These are phyloP conservation scores for Grantiella picta DNA, from an alignment of 2,113 vertebrate species.

Conservation along the genomic window DNA sequence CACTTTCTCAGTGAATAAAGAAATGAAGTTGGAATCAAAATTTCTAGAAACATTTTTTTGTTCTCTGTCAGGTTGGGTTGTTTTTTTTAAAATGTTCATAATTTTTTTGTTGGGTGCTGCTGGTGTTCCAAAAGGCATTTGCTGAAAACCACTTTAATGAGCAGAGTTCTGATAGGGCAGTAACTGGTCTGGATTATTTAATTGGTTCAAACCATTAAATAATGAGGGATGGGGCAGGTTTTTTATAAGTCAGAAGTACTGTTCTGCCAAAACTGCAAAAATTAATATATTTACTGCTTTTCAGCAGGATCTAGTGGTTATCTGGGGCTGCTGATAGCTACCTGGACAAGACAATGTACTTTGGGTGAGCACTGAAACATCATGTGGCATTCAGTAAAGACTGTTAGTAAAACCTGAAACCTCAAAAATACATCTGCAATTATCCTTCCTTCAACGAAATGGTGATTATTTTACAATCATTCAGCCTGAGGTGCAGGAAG, in stretches of 20 bases:
- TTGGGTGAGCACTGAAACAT: background rate
- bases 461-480: background rate
- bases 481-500: background rate
- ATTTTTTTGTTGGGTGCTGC: background rate
- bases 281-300: background rate
- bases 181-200: background rate
- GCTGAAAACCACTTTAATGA: background rate
- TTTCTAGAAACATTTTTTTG: background rate
- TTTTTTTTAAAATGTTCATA: background rate
- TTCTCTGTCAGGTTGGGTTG: background rate
- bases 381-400: background rate
- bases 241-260: background rate
- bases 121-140: background rate
- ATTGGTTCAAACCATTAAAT: background rate
- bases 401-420: background rate
- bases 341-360: background rate
- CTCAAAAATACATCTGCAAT: background rate
- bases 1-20: background rate
- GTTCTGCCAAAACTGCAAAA: background rate
- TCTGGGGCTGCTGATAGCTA: background rate
- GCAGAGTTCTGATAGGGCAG: background rate
- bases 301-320: background rate
- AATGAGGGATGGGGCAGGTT: background rate
- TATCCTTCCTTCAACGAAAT: background rate
- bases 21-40: constrained; percentile 27